Evolutionary conservation across 2,113 vertebrate genomes (phyloP).

Genomic region (Oreochromis spilurus): DNA sequence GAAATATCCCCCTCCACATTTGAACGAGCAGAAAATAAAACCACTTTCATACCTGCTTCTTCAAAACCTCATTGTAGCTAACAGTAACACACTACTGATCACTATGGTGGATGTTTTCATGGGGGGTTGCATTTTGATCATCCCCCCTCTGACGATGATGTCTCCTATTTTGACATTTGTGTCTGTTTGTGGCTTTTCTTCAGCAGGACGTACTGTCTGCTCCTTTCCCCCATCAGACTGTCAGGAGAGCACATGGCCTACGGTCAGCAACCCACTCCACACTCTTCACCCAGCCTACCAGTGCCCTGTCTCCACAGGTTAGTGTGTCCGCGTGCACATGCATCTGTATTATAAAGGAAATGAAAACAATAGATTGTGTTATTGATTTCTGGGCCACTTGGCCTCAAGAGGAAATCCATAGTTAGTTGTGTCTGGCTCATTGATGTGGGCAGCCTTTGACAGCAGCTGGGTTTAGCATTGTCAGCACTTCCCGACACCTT

Average conservation of each 20-base stretch:
- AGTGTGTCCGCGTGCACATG: not conserved
- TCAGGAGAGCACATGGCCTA: slow-evolving; percentile 76
- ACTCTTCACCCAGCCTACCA: slow-evolving; percentile 69
- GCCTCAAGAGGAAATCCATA: not conserved
- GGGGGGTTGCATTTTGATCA: not conserved
- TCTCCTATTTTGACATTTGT: not conserved
- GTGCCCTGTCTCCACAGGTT: slow-evolving; percentile 66
- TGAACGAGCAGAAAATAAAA: slow-evolving; percentile 11
- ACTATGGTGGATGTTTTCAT: not conserved
- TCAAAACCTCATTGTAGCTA: slow-evolving; percentile 31
- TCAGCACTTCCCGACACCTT: slow-evolving; percentile 18
- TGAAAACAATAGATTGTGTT: not conserved
- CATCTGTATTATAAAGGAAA: not conserved
- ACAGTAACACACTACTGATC: not conserved
- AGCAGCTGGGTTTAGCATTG: not conserved
- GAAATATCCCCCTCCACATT: not conserved
- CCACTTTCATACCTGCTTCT: slow-evolving; percentile 46
- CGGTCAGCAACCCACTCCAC: slow-evolving; percentile 64
- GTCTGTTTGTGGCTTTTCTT: slow-evolving; percentile 12
- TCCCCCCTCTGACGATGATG: not conserved
- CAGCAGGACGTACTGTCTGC: slow-evolving; percentile 66
- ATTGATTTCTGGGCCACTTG: not conserved
- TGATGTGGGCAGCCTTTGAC: not conserved
- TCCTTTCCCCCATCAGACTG: slow-evolving; percentile 67
- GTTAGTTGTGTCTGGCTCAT: not conserved